Base-by-base conservation (phyloP, 2,888 invertebrate genomes). In the Eulithis prunata region DNA sequence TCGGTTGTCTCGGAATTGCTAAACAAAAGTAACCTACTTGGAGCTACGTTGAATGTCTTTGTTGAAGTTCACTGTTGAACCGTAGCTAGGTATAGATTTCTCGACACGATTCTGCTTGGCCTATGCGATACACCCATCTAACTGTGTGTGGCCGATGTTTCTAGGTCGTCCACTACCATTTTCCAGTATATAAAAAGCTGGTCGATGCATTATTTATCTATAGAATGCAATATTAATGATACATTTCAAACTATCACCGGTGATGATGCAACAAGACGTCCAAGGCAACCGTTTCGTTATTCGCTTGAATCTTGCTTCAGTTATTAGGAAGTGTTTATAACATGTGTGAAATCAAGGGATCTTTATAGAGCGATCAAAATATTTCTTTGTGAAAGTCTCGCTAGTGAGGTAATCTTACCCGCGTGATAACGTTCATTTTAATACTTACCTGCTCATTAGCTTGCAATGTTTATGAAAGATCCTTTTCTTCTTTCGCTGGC, bases 131-230 rank as follows among this genome's bases (percentile, higher is more conserved):
- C 75, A 68, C 69, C 67, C 74, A 82, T 82, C 78, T 80, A 86
- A 88, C 86, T 84, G 80, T 78, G 81, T 80, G 79, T 68, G 75
- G 73, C 73, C 66, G 82, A 82, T 81, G 78, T 86, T 88, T 90
- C 84, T 89, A 88, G 90, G 89, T 87, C 88, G 73, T 62, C 66
- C 68, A 68, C 72, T 61, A 76, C 77, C 69, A 81, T 83, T 82
- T 81, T 79, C 78, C 79, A 77, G 70, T 71, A 72, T 64, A 67
- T 66, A 68, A 71, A 67, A 61, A 60, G 14, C 43, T 73, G 79
- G 75, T 70, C 74, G 72, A 68, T 77, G 61, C 57, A 41, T 21
- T 55, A 52, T 66, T 36, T 51, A 68, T 54, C 14, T 12, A 21
- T 49, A 64, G 68, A 64, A 71, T 66, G 49, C 52, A 52, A 55